These are phyloP conservation scores for Eugnorisma glareosa DNA, from an alignment of 2,888 invertebrate species.

Conservation along the genomic window DNA sequence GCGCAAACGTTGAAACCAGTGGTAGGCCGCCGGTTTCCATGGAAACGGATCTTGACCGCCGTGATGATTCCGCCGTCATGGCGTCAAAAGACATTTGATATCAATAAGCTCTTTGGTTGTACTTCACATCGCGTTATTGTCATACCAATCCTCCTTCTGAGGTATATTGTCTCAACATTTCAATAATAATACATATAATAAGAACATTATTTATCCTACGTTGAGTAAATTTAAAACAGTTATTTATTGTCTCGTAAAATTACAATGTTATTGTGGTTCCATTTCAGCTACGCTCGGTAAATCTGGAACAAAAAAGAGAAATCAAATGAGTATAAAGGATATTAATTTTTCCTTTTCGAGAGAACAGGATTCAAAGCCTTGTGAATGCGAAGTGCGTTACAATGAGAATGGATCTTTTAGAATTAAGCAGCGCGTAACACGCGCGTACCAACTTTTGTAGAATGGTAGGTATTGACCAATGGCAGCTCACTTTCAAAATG, in stretches of 20 bases:
- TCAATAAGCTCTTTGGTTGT: constrained; percentile 64
- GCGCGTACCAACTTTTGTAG: constrained; percentile 1
- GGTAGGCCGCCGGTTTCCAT: constrained; percentile 87
- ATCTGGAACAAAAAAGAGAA: constrained; percentile 81
- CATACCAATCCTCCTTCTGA: constrained; percentile 70
- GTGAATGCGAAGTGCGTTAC: constrained; percentile 35
- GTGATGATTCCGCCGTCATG: constrained; percentile 80
- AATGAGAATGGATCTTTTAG: constrained; percentile 32
- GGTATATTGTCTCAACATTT: constrained; percentile 72
- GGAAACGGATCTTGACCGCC: constrained; percentile 79
- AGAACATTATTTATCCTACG: constrained; percentile 57
- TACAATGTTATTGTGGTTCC: constrained; percentile 74
- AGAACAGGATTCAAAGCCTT: constrained; percentile 40
- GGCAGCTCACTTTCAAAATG: not conserved
- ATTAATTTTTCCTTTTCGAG: constrained; percentile 43
- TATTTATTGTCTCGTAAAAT: constrained; percentile 72
- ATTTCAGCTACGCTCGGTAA: constrained; percentile 65
- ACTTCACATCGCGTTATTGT: constrained; percentile 76
- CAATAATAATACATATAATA: constrained; percentile 58
- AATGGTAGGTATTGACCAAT: not conserved
- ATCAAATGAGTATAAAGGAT: constrained; percentile 44
- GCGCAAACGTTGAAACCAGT: constrained; percentile 86
- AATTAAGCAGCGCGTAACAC: constrained; percentile 30
- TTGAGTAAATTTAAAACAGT: constrained; percentile 53
- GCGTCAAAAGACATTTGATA: constrained; percentile 77